phyloP scores from a whole-genome alignment of 2,888 invertebrate genomes.

The Caenorhabditis parvicauda region DNA sequence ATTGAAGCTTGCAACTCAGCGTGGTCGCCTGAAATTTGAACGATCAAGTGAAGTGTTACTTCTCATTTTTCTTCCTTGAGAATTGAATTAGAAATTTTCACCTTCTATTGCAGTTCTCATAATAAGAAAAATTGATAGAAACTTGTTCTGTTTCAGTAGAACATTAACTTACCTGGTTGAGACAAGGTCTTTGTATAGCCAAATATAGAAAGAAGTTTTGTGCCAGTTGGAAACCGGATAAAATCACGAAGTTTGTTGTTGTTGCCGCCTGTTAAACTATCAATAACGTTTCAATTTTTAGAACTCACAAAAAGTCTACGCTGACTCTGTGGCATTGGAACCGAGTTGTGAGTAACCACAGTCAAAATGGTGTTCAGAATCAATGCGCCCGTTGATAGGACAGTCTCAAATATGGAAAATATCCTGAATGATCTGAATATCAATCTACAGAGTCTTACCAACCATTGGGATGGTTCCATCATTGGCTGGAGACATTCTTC shows the following conservation, averaged over 20 bases:
- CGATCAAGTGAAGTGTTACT: too few species aligned
- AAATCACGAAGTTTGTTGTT: conserved; percentile 24
- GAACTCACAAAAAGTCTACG: conserved; percentile 27
- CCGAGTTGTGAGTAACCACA: conserved; percentile 27
- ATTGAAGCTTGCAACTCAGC: conserved; percentile 35
- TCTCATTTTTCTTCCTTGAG: too few species aligned
- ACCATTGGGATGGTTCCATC: conserved; percentile 26
- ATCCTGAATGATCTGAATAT: conserved; percentile 2
- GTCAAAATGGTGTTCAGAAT: conserved; percentile 27
- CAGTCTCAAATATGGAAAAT: conserved; percentile 19
- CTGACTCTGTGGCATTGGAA: conserved; percentile 29
- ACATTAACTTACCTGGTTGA: conserved; percentile 13
- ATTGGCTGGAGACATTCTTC: conserved; percentile 20
- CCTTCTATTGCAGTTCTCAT: too few species aligned
- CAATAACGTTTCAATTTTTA: background rate
- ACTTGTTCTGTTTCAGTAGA: too few species aligned
- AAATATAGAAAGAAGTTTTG: conserved; percentile 29
- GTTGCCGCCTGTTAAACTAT: conserved; percentile 24
- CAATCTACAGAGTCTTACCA: background rate
- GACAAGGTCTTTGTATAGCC: conserved; percentile 30
- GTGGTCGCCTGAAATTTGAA: conserved; percentile 17
- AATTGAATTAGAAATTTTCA: too few species aligned
- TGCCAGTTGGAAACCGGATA: conserved; percentile 32
- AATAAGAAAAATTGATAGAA: background rate
- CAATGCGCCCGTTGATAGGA: conserved; percentile 16